phyloP scores from a whole-genome alignment of 2,797 vertebrate species.

The Brotula barbata region DNA sequence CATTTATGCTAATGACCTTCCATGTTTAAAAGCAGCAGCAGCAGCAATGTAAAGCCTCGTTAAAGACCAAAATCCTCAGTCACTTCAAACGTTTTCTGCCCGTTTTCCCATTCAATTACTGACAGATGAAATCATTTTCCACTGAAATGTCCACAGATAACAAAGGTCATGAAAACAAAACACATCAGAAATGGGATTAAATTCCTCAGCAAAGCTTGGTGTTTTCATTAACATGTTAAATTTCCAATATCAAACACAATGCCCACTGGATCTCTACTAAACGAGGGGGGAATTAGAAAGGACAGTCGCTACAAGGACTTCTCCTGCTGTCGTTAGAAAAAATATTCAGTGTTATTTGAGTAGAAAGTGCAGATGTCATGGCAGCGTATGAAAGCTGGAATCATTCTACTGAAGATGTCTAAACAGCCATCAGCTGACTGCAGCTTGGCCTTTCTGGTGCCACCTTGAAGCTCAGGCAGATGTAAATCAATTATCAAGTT shows the following conservation, averaged over 20 bases:
- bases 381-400: neutral
- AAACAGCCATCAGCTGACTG: neutral
- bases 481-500: slow-evolving; percentile 16
- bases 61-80: slow-evolving; percentile 64
- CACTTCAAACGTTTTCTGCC: slow-evolving; percentile 53
- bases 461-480: neutral
- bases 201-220: neutral
- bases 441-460: neutral
- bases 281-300: too few species aligned
- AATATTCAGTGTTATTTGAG: neutral
- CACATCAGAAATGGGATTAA: neutral
- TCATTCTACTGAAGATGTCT: neutral
- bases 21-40: slow-evolving; percentile 50
- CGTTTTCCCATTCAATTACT: slow-evolving; percentile 65
- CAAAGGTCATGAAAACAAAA: neutral
- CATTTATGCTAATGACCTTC: slow-evolving; percentile 72
- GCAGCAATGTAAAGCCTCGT: slow-evolving; percentile 66
- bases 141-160: neutral
- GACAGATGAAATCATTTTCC: slow-evolving; percentile 60
- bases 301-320: too few species aligned
- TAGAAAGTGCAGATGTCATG: neutral
- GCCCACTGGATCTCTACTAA: too few species aligned
- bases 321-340: too few species aligned
- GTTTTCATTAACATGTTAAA: neutral
- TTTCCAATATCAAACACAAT: slow-evolving; percentile 6